phyloP scores from a whole-genome alignment of 2,797 vertebrate species.

The Enteromius thamalakanensis region DNA sequence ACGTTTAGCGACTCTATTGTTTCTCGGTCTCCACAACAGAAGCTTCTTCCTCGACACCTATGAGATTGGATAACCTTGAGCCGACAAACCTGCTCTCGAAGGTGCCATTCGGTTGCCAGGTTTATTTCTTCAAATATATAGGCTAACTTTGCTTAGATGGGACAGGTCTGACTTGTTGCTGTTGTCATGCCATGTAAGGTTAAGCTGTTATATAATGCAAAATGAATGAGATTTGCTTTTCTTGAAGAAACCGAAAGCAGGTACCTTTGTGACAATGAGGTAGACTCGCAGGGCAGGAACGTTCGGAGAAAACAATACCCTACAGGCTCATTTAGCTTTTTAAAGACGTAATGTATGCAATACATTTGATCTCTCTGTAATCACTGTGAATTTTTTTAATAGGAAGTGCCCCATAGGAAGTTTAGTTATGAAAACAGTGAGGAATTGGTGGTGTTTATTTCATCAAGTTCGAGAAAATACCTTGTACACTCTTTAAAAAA shows the following conservation, averaged over 20 bases:
- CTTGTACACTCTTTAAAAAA: background rate
- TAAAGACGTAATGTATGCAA: background rate
- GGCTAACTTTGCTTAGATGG: background rate
- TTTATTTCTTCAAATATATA: background rate
- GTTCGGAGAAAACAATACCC: conserved; percentile 36
- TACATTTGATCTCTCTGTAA: background rate
- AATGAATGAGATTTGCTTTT: background rate
- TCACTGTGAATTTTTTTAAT: background rate
- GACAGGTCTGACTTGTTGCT: background rate
- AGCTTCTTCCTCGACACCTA: conserved; percentile 19
- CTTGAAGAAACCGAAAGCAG: conserved; percentile 17
- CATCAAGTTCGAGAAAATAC: background rate
- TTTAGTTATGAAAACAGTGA: background rate
- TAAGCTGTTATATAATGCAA: background rate
- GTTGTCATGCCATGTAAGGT: background rate
- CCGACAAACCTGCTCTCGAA: conserved; percentile 14
- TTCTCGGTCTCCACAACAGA: conserved; percentile 51
- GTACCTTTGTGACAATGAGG: conserved; percentile 11
- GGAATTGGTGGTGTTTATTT: background rate
- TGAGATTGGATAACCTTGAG: conserved; percentile 24
- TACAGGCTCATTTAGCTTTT: conserved; percentile 12
- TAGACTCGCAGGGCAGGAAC: background rate
- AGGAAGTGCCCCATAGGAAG: background rate
- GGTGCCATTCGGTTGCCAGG: conserved; percentile 30
- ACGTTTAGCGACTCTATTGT: conserved; percentile 32